phyloP scores from a whole-genome alignment of 2,888 invertebrate species.

The Rhorus exstirpatorius region DNA sequence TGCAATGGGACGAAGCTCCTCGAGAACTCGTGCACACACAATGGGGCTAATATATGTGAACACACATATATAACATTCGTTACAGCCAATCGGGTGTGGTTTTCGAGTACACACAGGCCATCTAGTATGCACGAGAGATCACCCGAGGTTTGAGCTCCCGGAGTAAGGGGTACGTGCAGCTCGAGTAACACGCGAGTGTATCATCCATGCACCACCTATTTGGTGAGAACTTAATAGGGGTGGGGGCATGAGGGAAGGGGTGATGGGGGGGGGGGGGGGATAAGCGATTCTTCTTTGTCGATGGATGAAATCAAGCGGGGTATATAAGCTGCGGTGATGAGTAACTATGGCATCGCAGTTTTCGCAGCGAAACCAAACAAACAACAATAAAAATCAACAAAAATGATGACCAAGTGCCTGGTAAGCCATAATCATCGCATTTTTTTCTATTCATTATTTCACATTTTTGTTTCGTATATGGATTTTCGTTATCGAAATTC shows the following conservation, averaged over 20 bases:
- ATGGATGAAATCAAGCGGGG: constrained; percentile 62
- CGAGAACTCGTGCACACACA: background rate
- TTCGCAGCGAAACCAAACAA: constrained; percentile 73
- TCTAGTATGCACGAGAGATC: constrained; percentile 74
- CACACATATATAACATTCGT: background rate
- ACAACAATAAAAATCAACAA: constrained; percentile 70
- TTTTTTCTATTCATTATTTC: background rate
- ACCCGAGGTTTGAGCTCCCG: constrained; percentile 48
- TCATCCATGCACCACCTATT: constrained; percentile 46
- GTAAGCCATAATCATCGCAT: constrained; percentile 77
- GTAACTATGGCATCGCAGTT: constrained; percentile 79
- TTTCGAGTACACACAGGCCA: constrained; percentile 68
- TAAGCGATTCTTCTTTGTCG: constrained; percentile 64
- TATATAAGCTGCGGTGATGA: constrained; percentile 79
- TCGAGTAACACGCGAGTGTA: constrained; percentile 25
- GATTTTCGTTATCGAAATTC: background rate
- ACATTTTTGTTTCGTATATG: background rate
- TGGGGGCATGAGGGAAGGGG: background rate
- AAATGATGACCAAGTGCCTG: constrained; percentile 82
- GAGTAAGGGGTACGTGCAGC: constrained; percentile 56
- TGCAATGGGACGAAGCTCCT: constrained; percentile 61
- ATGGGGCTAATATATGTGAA: constrained; percentile 43
- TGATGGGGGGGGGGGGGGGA: constrained; percentile 6
- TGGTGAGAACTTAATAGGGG: constrained; percentile 14
- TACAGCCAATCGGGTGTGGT: constrained; percentile 74